These are phyloP conservation scores for Dendrocincla fuliginosa DNA, from an alignment of 2,797 vertebrate genomes.

Conservation along the genomic window DNA sequence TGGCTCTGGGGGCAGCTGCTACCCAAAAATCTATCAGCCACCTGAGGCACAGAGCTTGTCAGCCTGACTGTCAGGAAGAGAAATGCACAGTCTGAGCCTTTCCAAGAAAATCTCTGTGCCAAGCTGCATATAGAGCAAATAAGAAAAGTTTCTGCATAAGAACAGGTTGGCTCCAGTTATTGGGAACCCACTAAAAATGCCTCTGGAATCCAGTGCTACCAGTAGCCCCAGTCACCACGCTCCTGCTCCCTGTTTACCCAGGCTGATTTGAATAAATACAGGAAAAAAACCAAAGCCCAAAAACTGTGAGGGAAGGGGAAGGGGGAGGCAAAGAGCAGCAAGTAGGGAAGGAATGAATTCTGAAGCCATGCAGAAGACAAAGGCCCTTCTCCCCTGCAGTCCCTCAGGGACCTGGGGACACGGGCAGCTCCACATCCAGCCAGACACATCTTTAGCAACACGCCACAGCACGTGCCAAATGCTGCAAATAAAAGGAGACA, in stretches of 20 bases:
- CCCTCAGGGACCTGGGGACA: neutral
- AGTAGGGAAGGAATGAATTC: neutral
- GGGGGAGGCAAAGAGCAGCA: neutral
- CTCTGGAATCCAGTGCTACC: neutral
- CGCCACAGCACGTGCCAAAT: neutral
- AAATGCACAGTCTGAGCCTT: neutral
- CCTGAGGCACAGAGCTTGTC: neutral
- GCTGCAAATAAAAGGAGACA: conserved; percentile 40
- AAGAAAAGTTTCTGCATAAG: neutral
- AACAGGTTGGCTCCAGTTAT: neutral
- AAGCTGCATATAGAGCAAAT: neutral
- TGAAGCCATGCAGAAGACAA: neutral
- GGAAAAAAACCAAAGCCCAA: neutral
- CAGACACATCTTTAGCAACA: neutral
- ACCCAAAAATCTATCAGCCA: neutral
- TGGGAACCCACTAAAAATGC: neutral
- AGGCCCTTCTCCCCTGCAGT: neutral
- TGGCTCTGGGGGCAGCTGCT: neutral
- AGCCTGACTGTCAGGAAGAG: neutral
- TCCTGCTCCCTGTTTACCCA: neutral
- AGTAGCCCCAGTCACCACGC: neutral
- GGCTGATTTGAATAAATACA: neutral
- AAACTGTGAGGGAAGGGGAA: neutral
- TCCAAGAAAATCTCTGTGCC: neutral
- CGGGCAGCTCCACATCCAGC: neutral